These are phyloP conservation scores for Branchinecta sandiegonensis DNA, from an alignment of 2,888 invertebrate species.

Conservation along the genomic window DNA sequence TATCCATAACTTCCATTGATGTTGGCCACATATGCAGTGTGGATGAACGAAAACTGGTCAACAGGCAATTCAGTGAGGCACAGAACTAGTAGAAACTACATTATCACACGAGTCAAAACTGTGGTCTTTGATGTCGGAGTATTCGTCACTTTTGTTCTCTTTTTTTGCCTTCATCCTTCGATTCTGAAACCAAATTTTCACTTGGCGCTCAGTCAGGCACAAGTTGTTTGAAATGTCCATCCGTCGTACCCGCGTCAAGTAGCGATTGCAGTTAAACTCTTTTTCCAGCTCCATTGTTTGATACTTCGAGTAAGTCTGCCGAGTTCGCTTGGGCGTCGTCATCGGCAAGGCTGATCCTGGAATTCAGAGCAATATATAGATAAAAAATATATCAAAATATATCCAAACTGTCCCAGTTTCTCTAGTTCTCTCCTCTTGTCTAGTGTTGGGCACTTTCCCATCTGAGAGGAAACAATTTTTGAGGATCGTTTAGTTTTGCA, in stretches of 20 bases:
- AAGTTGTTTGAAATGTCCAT: not conserved
- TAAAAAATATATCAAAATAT: no score
- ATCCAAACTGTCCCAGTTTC: no score
- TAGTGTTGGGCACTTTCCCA: no score
- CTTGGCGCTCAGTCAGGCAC: not conserved
- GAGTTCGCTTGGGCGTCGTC: not conserved
- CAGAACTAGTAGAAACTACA: not conserved
- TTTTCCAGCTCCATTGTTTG: constrained; percentile 4
- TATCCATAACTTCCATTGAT: no score
- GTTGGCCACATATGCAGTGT: no score
- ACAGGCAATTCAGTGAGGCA: not conserved
- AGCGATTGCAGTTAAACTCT: not conserved
- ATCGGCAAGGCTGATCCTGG: not conserved
- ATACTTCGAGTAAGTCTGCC: not conserved
- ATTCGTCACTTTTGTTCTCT: not conserved
- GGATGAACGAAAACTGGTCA: no score
- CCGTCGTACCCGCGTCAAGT: constrained; percentile 4
- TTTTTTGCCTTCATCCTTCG: constrained; percentile 11
- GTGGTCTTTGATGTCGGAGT: not conserved
- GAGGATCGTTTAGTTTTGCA: no score
- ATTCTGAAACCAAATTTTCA: constrained; percentile 10
- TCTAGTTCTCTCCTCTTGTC: no score
- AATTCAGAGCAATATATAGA: not conserved
- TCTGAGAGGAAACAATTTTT: no score
- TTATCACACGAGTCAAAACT: not conserved